Evolutionary conservation across 2,888 invertebrate species (phyloP), one percentile per base, ranked within the genome.

Genomic region (Leistus spinibarbis): DNA sequence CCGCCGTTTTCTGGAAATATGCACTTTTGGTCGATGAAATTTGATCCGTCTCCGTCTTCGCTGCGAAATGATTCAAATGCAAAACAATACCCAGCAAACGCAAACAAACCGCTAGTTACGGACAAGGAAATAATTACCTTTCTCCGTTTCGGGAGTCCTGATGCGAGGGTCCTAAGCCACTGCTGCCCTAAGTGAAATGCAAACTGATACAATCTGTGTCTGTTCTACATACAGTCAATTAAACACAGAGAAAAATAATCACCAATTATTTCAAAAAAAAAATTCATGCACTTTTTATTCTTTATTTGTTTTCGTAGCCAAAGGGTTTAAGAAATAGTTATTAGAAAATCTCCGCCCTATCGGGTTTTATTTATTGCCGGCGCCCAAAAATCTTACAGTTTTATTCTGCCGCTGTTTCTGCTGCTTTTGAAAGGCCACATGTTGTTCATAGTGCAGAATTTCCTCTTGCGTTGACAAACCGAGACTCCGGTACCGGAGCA

Each of bases 1-100:
- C 16, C 91, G 80, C 81, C 87, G 84, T 83, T 86, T 84, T 86
- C 92, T 89, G 88, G 93, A 92, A 87, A 92, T 92, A 87, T 95
- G 95, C 87, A 93, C 91, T 88, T 95, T 95, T 89, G 93, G 91
- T 90, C 94, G 90, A 88, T 94, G 91, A 90, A 95, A 94, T 87
- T 92, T 93, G 88, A 92, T 90, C 86, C 90, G 89, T 87, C 89
- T 90, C 90, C 91, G 86, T 87, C 91, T 89, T 90, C 92, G 92
- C 92, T 92, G 86, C 76, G 83, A 82, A 24, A 3, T 4, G 13
- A 40, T 13, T 10, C 40, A 40, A 56, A 56, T 4, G n/a, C 17
- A 69, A 63, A 76, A 76, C 66, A 68, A 10, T 56, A 10, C 3
- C 2, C 7, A 56, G 3, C 60, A 60, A 60, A 17, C 10, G 60